A percentile compares a stretch with the other conserved stretches of the same genome.
Evolutionary conservation across 64 coral and sea anemone genomes (phyloP).

Genomic region (Stylophora pistillata): DNA sequence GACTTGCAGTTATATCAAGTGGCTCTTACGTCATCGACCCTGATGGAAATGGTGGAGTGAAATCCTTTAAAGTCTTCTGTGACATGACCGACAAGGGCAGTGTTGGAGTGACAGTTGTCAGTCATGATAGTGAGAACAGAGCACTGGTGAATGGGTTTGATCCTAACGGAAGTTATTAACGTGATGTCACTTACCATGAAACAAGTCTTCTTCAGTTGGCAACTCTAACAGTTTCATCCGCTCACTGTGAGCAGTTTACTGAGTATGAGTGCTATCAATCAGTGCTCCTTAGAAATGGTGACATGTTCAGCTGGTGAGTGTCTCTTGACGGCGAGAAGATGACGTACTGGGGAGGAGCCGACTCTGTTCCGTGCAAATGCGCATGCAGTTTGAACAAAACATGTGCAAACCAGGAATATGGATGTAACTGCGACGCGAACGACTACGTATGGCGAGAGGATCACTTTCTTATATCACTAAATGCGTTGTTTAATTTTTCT

Average conservation of each 20-base stretch:
- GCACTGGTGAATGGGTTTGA: conserved; percentile 27
- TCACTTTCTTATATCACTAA: no score
- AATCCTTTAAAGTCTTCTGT: conserved; percentile 42
- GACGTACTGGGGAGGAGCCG: conserved; percentile 5
- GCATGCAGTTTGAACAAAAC: not conserved
- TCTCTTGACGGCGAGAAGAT: not conserved
- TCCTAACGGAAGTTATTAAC: not conserved
- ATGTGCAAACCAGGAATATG: not conserved
- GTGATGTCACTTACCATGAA: not conserved
- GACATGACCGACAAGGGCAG: conserved; percentile 68
- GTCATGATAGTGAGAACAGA: conserved; percentile 53
- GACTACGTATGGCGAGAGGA: no score
- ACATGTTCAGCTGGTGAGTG: conserved; percentile 26
- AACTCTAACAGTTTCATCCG: not conserved
- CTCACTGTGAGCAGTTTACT: no score
- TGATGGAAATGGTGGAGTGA: not conserved
- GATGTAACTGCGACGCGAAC: conserved; percentile 53
- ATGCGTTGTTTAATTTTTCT: no score
- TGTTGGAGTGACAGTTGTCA: conserved; percentile 49
- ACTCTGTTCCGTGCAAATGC: not conserved
- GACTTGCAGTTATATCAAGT: conserved; percentile 46
- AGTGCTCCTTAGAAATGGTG: not conserved
- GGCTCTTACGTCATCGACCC: conserved; percentile 44
- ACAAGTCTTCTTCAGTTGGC: not conserved
- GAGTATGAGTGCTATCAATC: not conserved